Percentiles rank a stretch among this genome's conserved stretches.
These are phyloP conservation scores for Puffinus mauretanicus DNA, from an alignment of 2,113 vertebrate species.

Conservation along the genomic window DNA sequence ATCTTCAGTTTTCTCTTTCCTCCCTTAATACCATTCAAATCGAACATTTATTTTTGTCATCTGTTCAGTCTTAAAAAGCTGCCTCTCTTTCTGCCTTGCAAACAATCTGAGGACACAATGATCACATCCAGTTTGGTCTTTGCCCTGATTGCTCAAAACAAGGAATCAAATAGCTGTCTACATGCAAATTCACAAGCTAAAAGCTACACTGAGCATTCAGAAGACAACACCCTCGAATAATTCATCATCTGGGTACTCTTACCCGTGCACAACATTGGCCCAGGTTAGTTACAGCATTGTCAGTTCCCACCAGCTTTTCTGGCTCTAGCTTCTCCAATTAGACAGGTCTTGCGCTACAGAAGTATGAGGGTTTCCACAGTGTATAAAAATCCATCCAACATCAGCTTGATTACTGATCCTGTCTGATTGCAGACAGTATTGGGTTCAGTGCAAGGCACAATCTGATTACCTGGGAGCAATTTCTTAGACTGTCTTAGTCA, in stretches of 20 bases:
- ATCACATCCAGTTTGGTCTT: not conserved
- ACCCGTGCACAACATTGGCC: rapidly evolving
- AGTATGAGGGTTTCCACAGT: not conserved
- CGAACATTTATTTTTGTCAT: not conserved
- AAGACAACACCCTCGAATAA: not conserved
- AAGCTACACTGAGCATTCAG: not conserved
- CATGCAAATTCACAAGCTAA: not conserved
- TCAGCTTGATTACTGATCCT: not conserved
- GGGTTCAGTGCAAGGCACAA: not conserved
- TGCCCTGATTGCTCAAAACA: not conserved
- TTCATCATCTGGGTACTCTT: not conserved
- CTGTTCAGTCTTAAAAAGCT: not conserved
- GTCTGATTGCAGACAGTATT: not conserved
- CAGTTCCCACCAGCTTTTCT: not conserved
- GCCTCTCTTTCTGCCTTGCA: not conserved
- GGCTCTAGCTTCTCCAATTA: not conserved
- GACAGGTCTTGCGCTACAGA: not conserved
- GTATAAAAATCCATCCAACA: not conserved
- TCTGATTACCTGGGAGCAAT: not conserved
- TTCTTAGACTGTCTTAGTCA: not conserved
- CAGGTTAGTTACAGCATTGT: not conserved
- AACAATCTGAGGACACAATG: not conserved
- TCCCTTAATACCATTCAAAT: not conserved
- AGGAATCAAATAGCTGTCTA: not conserved
- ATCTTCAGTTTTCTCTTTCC: not conserved